Evolutionary conservation across 2,113 vertebrate genomes (phyloP).

Genomic region (Nicator chloris): DNA sequence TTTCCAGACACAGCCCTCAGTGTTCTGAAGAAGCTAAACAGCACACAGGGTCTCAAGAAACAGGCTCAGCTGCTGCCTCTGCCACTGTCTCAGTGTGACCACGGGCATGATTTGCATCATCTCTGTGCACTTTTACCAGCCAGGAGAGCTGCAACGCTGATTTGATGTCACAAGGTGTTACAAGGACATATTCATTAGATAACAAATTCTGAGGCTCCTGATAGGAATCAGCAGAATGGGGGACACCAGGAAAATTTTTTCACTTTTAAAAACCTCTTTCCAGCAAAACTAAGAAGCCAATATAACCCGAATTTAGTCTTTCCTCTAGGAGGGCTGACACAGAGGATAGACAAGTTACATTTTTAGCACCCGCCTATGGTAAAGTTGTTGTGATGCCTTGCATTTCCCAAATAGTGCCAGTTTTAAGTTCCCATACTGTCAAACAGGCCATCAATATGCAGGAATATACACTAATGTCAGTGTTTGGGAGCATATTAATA

Average conservation of each 20-base stretch:
- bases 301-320: neutral
- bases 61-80: neutral
- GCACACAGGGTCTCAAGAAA: neutral
- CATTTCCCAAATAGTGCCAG: neutral
- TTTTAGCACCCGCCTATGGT: neutral
- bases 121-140: neutral
- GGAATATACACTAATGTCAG: neutral
- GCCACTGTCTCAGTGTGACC: neutral
- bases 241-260: neutral
- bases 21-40: neutral
- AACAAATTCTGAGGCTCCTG: neutral
- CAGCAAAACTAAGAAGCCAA: neutral
- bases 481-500: neutral
- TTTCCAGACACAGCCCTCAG: neutral
- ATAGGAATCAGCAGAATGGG: neutral
- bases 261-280: neutral
- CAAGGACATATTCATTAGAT: neutral
- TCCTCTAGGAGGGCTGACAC: neutral
- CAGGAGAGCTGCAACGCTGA: neutral
- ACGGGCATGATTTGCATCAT: rapidly evolving
- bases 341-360: neutral
- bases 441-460: neutral
- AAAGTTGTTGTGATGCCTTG: neutral
- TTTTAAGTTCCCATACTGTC: neutral
- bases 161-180: neutral